These are phyloP conservation scores for Gobio gobio DNA, from an alignment of 2,113 vertebrate species.

Conservation along the genomic window DNA sequence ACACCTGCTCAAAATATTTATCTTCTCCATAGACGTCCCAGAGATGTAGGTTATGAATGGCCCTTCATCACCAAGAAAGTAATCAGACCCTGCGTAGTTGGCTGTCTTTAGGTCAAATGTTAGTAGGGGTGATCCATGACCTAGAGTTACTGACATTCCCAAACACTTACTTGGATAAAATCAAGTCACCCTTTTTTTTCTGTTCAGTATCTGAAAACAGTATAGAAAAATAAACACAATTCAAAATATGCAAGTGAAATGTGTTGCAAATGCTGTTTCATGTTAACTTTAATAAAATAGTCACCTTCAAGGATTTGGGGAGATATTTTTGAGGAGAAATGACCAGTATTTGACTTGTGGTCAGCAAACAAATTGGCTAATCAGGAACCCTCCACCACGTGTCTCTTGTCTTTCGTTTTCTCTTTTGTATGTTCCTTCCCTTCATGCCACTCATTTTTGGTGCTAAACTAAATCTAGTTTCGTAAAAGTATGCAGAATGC, in stretches of 20 bases:
- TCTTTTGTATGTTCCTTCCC: slow-evolving; percentile 1
- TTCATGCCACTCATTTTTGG: background rate
- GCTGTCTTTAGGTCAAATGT: background rate
- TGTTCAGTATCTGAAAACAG: too few species aligned
- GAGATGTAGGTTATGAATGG: background rate
- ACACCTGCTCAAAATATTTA: background rate
- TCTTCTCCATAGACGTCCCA: background rate
- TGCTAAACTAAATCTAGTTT: background rate
- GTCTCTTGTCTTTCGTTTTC: background rate
- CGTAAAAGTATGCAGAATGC: background rate
- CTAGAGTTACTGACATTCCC: background rate
- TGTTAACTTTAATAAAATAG: background rate
- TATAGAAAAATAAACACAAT: too few species aligned
- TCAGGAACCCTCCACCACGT: background rate
- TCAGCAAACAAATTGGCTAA: background rate
- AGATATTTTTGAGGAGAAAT: background rate
- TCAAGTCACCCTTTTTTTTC: background rate
- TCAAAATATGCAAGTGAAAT: background rate
- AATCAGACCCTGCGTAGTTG: background rate
- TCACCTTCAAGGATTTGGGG: background rate
- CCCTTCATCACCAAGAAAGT: background rate
- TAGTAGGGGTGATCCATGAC: background rate
- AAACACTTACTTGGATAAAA: background rate
- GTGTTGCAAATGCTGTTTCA: background rate
- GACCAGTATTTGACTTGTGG: background rate